Base-by-base conservation (phyloP, 1,140 invertebrate genomes). In the Calliopsis andreniformis region DNA sequence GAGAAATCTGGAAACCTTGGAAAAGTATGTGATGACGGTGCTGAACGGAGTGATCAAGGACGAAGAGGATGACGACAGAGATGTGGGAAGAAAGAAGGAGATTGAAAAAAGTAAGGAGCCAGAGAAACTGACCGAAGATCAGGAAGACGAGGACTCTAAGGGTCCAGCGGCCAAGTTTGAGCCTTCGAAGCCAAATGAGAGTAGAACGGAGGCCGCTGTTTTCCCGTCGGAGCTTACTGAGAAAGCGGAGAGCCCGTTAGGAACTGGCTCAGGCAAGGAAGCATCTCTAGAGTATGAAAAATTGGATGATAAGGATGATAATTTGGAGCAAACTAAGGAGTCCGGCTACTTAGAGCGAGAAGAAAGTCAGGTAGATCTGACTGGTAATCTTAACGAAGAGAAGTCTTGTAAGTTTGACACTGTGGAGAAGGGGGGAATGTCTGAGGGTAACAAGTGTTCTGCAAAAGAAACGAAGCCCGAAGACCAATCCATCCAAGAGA, bases 1-100 rank as follows among this genome's bases (percentile, higher is more conserved):
- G 61, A 82, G 84, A 14, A 91, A 92, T 42, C 81, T 92, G 1
- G 90, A 91, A 53, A 91, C 83, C 7, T 73, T 91, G 0, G 91
- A 91, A 53, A 91, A 92, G 59, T 91, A 90, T 83, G 89, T 92
- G 58, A 92, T 91, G 91, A 92, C 90, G 32, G 89, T 92, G 51
- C 71, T 92, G n/a, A 92, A 89, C 69, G 89, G 88, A 1, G 90
- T 91, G 10, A 92, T 92, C 16, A 87, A 91, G 53, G 89, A 91
- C 20, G 83, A 91, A 49, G 88, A 87, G 69, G 86, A 90, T 12
- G 81, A 80, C 3, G 71, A 80, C 5, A 59, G 51, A 30, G 69
- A 61, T 0, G 63, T 51, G 3, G 30, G 4, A 4, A 30, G 30
- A n/a, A 81, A 64, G 32, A 82, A 58, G 10, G 68, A 77, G 16